Evolutionary conservation across 2,113 vertebrate species (phyloP).

Genomic region (Rynchops niger): DNA sequence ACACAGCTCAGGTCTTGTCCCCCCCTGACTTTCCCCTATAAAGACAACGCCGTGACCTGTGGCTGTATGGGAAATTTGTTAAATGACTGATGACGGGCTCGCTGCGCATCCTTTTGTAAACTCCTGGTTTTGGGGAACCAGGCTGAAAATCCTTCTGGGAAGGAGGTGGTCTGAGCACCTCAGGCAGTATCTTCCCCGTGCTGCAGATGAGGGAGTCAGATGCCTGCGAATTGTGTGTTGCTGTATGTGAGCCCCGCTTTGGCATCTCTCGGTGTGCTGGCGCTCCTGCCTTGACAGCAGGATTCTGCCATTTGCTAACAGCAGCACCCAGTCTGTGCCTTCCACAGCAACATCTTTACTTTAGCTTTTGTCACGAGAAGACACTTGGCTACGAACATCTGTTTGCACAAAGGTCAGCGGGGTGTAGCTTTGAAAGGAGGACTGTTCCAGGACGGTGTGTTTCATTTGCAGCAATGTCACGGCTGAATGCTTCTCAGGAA

Average conservation of each 20-base stretch:
- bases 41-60: background rate
- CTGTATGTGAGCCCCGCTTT: fast-evolving
- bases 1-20: background rate
- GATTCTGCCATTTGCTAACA: background rate
- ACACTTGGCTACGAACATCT: background rate
- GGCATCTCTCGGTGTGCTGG: background rate
- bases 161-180: background rate
- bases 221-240: background rate
- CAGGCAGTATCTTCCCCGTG: background rate
- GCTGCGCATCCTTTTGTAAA: background rate
- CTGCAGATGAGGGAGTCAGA: background rate
- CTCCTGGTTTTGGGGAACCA: background rate
- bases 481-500: background rate
- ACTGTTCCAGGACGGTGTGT: background rate
- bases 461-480: background rate
- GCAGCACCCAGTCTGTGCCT: background rate
- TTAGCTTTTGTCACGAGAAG: background rate
- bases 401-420: background rate
- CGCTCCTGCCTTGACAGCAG: background rate
- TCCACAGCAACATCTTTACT: background rate
- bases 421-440: background rate
- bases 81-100: background rate
- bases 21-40: background rate
- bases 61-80: background rate
- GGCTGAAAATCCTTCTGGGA: background rate